Base-by-base conservation (phyloP, 1,140 invertebrate genomes). In the Penaeus indicus region DNA sequence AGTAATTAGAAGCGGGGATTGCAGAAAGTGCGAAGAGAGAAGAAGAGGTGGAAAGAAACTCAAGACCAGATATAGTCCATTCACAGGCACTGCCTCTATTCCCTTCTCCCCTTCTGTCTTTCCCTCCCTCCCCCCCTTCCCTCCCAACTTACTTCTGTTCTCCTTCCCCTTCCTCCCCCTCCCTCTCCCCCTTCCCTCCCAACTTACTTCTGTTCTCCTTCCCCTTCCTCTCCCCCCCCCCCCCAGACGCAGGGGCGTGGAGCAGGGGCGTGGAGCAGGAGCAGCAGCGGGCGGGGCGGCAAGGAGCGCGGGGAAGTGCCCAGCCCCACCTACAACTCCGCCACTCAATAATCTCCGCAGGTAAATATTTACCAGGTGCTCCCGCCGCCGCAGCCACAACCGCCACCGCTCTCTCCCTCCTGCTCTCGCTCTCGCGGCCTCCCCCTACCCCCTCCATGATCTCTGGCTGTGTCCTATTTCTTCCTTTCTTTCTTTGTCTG, bases 261-360 rank as follows among this genome's bases (percentile, higher is more conserved):
- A 47, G 42, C 42, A 10, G 42, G 11, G 54, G 54, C 54, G 38
- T 42, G 38, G 38, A 8, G 38, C 38, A 42, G 5, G 38, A 54
- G 54, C 8, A 13, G 54, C 54, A 54, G 54, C 54, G 16, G 54
- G 54, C 54, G 54, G 11, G 54, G 54, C 54, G 54, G 67, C 67
- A 32, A 3, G 67, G 32, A 72, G 67, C n/a, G 67, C 0, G 67
- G 67, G 67, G 67, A 32, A 19, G 67, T n/a, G 67, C 32, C n/a
- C n/a, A 13, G 42, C 62, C 47, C 25, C 83, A 60, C 84, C 84
- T 32, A 54, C 84, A 42, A 27, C 83, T 42, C 69, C 69, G 42
- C 84, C 84, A 75, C 72, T 85, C 84, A 85, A 85, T 77, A 72
- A 85, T 63, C 54, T 69, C 64, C 69, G 47, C 63, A 77, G 75